Base-by-base conservation (phyloP, 1,140 invertebrate genomes). In the Leptoteleia sp. region DNA sequence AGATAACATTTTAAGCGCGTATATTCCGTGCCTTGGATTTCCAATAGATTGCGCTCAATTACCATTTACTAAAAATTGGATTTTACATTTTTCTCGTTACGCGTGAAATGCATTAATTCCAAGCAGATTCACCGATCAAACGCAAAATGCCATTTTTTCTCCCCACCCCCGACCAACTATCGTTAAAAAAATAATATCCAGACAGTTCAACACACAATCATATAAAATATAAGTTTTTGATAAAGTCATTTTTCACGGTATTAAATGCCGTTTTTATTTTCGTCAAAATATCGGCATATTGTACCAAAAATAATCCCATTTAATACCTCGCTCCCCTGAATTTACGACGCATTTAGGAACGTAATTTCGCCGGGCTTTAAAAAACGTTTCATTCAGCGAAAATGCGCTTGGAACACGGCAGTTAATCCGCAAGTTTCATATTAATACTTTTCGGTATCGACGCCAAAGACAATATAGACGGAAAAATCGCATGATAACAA, bases 381-480 rank as follows among this genome's bases (percentile, higher is more conserved):
- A 40, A 52, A 50, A 42, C 35, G 45, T 40, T 64, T 48, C 59
- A 50, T 50, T 48, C 33, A 19, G 45, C 22, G 35, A 40, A 62
- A 64, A 64, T 42, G 47, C 45, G 12, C 45, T 35, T 13, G 17
- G 4, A 48, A 40, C 33, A 35, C 25, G 33, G 22, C n/a, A 50
- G 47, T 42, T 43, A 43, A 54, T 65, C 47, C 37, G 29, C 48
- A 17, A 42, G 47, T 65, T 42, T 52, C 27, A 43, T 52, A 62
- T 62, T 65, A 65, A 65, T 65, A 54, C 38, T 43, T 52, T 65
- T 43, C 12, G 27, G 37, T 65, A 54, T 65, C 61, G 48, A 43
- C 61, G 37, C 11, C 29, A 27, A 65, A 65, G 61, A 65, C 61
- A 65, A 52, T 52, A 42, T 27, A 42, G 47, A 11, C 22, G 25